These are phyloP conservation scores for Oceanodroma leucorhoa DNA, from an alignment of 2,797 vertebrate genomes.

Conservation along the genomic window DNA sequence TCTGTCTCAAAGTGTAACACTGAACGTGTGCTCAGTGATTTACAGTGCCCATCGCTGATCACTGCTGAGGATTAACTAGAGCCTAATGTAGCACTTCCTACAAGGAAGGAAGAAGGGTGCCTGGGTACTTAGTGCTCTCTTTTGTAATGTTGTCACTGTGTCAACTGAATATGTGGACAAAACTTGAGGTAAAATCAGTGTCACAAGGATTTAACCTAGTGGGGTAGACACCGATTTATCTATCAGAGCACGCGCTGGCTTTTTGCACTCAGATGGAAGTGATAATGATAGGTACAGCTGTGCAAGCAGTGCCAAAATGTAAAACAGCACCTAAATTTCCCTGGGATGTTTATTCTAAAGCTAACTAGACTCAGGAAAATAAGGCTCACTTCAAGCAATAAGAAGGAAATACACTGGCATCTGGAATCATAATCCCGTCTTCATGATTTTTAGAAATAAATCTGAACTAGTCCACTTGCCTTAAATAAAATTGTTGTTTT, in stretches of 20 bases:
- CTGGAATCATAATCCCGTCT: neutral
- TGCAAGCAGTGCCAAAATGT: neutral
- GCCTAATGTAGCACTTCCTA: neutral
- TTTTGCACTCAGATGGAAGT: neutral
- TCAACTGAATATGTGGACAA: neutral
- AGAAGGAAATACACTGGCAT: neutral
- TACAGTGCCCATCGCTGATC: accelerated
- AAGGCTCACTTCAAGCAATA: neutral
- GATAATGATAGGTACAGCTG: neutral
- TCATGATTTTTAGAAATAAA: neutral
- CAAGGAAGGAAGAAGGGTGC: neutral
- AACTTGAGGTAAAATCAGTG: neutral
- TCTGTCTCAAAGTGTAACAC: neutral
- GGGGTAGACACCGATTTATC: neutral
- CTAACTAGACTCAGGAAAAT: neutral
- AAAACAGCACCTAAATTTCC: neutral
- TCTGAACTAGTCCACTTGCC: neutral
- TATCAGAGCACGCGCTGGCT: neutral
- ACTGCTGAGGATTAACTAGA: neutral
- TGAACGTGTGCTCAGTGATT: neutral
- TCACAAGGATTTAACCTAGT: neutral
- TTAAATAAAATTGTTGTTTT: constrained; percentile 18
- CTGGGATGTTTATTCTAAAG: neutral
- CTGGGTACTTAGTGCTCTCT: accelerated
- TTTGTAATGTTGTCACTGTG: neutral